phyloP scores from a whole-genome alignment of 1,140 invertebrate species.

The Habropoda laboriosa region DNA sequence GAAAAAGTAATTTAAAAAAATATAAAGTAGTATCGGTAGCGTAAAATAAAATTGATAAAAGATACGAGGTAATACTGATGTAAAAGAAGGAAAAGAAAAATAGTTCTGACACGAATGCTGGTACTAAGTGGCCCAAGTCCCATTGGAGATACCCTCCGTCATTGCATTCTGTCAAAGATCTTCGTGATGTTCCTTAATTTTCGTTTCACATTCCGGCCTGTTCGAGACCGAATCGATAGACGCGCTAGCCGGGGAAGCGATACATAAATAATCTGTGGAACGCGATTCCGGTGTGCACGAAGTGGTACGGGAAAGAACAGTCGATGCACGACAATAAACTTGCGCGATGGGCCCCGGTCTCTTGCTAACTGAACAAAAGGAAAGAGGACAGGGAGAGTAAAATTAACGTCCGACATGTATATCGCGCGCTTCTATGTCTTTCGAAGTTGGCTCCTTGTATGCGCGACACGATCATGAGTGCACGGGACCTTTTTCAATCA shows the following conservation, averaged over 20 bases:
- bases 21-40: too few relatives aligned
- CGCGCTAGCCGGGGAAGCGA: slow-evolving; percentile 6
- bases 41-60: not conserved
- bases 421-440: slow-evolving; percentile 20
- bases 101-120: not conserved
- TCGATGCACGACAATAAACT: slow-evolving; percentile 47
- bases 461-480: slow-evolving; percentile 1
- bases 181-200: slow-evolving; percentile 58
- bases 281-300: not conserved
- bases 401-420: slow-evolving; percentile 40
- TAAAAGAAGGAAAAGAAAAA: too few relatives aligned
- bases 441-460: slow-evolving; percentile 3
- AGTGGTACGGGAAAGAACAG: slow-evolving; percentile 11
- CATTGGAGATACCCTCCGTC: too few relatives aligned
- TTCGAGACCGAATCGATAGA: slow-evolving; percentile 50
- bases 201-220: slow-evolving; percentile 16
- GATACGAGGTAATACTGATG: not conserved
- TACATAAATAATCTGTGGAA: slow-evolving; percentile 59
- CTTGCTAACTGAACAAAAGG: slow-evolving; percentile 24
- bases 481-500: slow-evolving; percentile 42
- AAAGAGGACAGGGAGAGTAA: slow-evolving; percentile 18
- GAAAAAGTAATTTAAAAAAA: too few relatives aligned
- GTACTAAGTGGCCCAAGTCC: not conserved
- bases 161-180: not conserved
- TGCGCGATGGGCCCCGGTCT: slow-evolving; percentile 22